Conservation (phyloP, 2,888 invertebrate species). For the Panopea generosa region DNA sequence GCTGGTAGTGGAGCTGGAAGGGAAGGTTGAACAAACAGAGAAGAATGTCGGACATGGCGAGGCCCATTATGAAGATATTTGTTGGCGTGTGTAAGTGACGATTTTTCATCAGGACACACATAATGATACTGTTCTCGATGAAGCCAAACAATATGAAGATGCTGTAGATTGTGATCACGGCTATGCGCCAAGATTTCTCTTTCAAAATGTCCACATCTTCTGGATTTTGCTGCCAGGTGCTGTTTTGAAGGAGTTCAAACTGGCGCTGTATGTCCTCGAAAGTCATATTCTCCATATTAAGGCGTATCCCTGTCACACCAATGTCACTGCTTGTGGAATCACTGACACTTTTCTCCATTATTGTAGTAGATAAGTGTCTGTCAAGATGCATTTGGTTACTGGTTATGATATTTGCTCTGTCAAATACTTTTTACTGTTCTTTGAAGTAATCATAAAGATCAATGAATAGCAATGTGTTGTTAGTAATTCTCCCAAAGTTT, state of each 20-base stretch:
- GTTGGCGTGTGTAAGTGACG: conserved; percentile 81
- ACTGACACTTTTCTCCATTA: conserved; percentile 46
- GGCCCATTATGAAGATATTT: conserved; percentile 82
- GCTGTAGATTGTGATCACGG: conserved; percentile 79
- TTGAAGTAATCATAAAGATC: no score
- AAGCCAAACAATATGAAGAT: conserved; percentile 80
- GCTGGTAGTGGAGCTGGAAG: conserved; percentile 83
- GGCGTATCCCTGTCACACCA: conserved; percentile 54
- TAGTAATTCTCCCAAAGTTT: no score
- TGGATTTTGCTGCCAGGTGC: conserved; percentile 67
- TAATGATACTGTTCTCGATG: conserved; percentile 80
- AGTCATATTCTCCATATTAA: conserved; percentile 69
- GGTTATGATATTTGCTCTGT: no score
- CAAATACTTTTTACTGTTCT: no score
- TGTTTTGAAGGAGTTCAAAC: conserved; percentile 66
- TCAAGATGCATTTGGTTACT: conserved; percentile 54
- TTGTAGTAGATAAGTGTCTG: conserved; percentile 14
- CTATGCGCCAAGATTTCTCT: conserved; percentile 74
- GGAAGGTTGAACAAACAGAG: conserved; percentile 83
- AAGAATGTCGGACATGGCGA: conserved; percentile 82
- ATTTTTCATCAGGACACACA: conserved; percentile 78
- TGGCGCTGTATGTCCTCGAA: conserved; percentile 87
- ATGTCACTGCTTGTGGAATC: conserved; percentile 21
- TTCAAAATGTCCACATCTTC: conserved; percentile 77
- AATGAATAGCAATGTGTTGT: no score